Percentiles rank a stretch among this genome's conserved stretches.
Conservation (phyloP, 2,888 invertebrate genomes). For the Seira ritae region DNA sequence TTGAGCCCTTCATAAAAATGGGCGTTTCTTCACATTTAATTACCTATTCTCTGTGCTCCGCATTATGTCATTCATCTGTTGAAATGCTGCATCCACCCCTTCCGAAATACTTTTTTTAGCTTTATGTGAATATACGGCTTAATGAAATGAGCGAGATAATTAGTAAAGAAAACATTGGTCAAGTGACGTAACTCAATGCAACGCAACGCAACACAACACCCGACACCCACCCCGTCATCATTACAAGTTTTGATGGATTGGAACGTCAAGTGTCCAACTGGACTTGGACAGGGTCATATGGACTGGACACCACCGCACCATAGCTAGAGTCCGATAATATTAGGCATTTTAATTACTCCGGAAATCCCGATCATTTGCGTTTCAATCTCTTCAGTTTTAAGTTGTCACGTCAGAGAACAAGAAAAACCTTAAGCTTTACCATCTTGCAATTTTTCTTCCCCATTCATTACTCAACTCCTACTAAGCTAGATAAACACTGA, state of each 20-base stretch:
- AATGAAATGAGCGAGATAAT: slow-evolving; percentile 46
- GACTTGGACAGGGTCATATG: too few relatives aligned
- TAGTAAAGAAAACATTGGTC: slow-evolving; percentile 52
- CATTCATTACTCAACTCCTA: too few relatives aligned
- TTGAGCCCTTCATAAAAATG: slow-evolving; percentile 3
- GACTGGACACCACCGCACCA: too few relatives aligned
- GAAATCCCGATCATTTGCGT: slow-evolving; percentile 56
- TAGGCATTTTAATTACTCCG: slow-evolving; percentile 23
- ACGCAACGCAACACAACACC: too few relatives aligned
- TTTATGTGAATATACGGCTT: not conserved
- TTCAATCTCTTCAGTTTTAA: too few relatives aligned
- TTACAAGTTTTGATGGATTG: too few relatives aligned
- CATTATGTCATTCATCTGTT: slow-evolving; percentile 50
- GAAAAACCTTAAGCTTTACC: slow-evolving; percentile 39
- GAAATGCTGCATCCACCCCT: too few relatives aligned
- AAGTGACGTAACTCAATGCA: too few relatives aligned
- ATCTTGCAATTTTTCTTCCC: slow-evolving; percentile 21
- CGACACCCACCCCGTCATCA: not conserved
- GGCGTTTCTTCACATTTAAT: slow-evolving; percentile 27
- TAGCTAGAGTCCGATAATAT: too few relatives aligned
- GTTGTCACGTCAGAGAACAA: too few relatives aligned
- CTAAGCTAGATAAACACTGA: slow-evolving; percentile 33
- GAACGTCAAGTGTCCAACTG: too few relatives aligned
- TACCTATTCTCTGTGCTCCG: too few relatives aligned
- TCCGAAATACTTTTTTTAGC: not conserved